Base-by-base conservation (phyloP, 2,888 invertebrate genomes). In the Thereva nobilitata region DNA sequence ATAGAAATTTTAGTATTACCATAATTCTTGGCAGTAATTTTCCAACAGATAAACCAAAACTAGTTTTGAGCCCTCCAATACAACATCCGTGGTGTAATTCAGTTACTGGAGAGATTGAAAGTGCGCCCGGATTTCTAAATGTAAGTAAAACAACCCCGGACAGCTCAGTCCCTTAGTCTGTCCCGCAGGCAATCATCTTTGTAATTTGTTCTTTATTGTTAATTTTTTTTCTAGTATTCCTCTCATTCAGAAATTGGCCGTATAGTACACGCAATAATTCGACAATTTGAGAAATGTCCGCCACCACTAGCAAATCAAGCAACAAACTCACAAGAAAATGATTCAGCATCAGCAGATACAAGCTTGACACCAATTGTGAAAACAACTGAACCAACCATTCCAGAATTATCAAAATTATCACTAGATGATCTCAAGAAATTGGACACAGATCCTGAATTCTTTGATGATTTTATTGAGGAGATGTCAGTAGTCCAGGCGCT, bases 191-290 rank as follows among this genome's bases (percentile, higher is more conserved):
- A 6, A 2, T 41, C 50, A 23, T 2, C 23, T 23, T 23, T 23
- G 23, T 23, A 23, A 23, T 23, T 23, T 23, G 23, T 23, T 23
- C n/a, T n/a, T n/a, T n/a, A n/a, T n/a, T n/a, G n/a, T n/a, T n/a
- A n/a, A n/a, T n/a, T n/a, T 69, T 68, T 71, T 72, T 76, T 70
- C 67, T 73, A 88, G 85, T 92, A 88, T 75, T 88, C 90, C 12
- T 82, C 87, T 49, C 90, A 91, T 80, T 91, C 91, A 0, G 92
- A 92, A 80, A 83, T 92, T 71, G 91, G 91, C 0, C 85, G 91
- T 67, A 88, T 92, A 3, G 92, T 92, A 0, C 91, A 91, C 78
- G 92, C 89, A 23, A 88, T 92, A 55, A 89, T 89, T 70, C 82
- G 92, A 64, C 92, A 92, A 79, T 90, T 90, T 73, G 89, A 90